Base-by-base conservation (phyloP, 1,140 invertebrate genomes). In the Megathymus violae region DNA sequence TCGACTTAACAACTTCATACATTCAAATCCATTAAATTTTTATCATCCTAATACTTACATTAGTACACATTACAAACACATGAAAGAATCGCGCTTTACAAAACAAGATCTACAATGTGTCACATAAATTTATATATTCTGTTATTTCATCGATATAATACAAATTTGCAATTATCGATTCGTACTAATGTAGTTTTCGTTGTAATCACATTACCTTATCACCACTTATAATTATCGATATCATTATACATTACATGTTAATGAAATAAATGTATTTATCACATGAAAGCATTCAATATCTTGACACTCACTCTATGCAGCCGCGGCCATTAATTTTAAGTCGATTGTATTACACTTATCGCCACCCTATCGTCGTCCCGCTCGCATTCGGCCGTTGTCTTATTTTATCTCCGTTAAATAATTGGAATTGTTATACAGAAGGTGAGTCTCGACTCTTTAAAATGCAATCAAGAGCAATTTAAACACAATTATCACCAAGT, bases 391-490 rank as follows among this genome's bases (percentile, higher is more conserved):
- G 51, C 41, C 52, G 40, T 41, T 58, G 52, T 58, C 40, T 58
- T 58, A 58, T 46, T 58, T 58, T 58, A 58, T 58, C 52, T 58
- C 52, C 41, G 52, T 41, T 58, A 58, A 58, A 58, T 58, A 58
- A 58, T 58, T 58, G 52, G 52, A 58, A 58, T 58, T 58, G 52
- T 58, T 58, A 58, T 58, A 58, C 52, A 46, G 52, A 34, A 58
- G 52, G 52, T 58, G 52, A 58, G 52, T 41, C 9, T 44, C n/a
- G 36, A 58, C 41, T 58, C 27, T 58, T 58, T 58, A 58, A 58
- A 58, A 58, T 58, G 41, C 25, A 58, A 58, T 58, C 52, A 58
- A 46, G 44, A 58, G 52, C 25, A 58, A 58, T 58, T 58, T 58
- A 58, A 58, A 46, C 36, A 14, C 52, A 25, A 58, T 58, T 58